These are phyloP conservation scores for Ceyx melanurus DNA, from an alignment of 2,113 vertebrate species.

Conservation along the genomic window DNA sequence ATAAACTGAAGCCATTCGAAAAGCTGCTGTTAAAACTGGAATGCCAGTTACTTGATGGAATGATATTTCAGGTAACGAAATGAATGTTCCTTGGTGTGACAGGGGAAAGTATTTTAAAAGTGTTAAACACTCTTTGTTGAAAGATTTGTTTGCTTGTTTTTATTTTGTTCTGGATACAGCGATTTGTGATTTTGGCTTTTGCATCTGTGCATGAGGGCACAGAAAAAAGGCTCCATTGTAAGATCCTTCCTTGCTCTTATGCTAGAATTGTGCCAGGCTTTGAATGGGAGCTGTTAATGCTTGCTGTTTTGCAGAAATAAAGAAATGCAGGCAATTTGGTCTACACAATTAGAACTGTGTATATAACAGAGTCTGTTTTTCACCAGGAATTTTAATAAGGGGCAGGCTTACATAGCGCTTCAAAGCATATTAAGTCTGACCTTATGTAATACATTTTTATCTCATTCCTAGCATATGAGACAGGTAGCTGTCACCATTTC, in stretches of 20 bases:
- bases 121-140: background rate
- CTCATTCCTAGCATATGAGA: background rate
- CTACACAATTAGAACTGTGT: background rate
- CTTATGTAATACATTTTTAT: background rate
- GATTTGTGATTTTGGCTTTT: background rate
- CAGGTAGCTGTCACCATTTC: background rate
- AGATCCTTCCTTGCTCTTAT: background rate
- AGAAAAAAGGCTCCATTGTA: background rate
- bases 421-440: background rate
- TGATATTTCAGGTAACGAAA: constrained; percentile 90
- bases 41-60: constrained; percentile 91
- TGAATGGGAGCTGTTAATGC: background rate
- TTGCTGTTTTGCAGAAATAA: background rate
- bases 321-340: background rate
- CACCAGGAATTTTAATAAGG: background rate
- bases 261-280: constrained; percentile 10
- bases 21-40: constrained; percentile 94
- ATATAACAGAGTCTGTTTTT: background rate
- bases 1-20: constrained; percentile 97
- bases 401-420: background rate
- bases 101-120: background rate
- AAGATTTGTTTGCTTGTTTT: background rate
- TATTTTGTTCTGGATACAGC: background rate
- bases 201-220: background rate
- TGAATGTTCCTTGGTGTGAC: background rate